These are phyloP conservation scores for Procambarus clarkii DNA, from an alignment of 1,140 invertebrate genomes.

Conservation along the genomic window DNA sequence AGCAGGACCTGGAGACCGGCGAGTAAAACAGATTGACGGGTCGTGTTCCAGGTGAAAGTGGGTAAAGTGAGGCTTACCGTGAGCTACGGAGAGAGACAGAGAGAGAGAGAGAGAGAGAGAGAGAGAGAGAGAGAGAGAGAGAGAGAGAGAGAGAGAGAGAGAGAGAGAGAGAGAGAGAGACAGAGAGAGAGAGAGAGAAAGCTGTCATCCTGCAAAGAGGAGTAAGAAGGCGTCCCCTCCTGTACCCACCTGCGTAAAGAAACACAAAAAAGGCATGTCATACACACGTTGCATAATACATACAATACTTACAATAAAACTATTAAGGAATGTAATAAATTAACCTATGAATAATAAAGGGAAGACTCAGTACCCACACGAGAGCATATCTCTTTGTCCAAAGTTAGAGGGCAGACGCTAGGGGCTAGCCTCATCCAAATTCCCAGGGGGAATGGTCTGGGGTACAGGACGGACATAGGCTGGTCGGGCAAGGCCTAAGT, in stretches of 20 bases:
- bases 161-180: not conserved
- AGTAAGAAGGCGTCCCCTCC: not conserved
- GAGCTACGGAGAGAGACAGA: not conserved
- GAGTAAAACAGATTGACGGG: not conserved
- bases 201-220: not conserved
- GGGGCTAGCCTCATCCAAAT: too few species aligned
- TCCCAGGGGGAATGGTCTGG: too few species aligned
- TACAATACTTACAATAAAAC: not conserved
- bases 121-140: not conserved
- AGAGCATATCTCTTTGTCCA: too few species aligned
- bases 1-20: not conserved
- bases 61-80: not conserved
- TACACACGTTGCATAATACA: not conserved
- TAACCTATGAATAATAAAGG: too few species aligned
- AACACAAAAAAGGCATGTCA: not conserved
- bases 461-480: too few species aligned
- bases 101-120: not conserved
- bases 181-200: not conserved
- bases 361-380: too few species aligned
- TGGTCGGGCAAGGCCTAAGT: too few species aligned
- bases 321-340: not conserved
- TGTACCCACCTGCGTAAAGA: too few species aligned
- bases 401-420: too few species aligned
- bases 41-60: not conserved
- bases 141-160: not conserved